Base-by-base conservation (phyloP, 1,140 invertebrate genomes). In the Nasonia giraulti region DNA sequence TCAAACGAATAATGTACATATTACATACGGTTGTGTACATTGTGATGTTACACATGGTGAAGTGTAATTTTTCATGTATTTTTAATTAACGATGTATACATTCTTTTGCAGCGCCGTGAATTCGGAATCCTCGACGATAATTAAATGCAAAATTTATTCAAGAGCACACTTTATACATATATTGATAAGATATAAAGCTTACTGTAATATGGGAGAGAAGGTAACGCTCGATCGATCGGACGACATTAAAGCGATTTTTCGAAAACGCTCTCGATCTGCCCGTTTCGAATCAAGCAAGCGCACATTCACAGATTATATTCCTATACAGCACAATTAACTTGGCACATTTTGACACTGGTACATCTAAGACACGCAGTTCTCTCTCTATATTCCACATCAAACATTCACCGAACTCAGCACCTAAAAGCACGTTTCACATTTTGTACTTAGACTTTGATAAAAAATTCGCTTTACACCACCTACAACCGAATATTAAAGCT, bases 241-340 rank as follows among this genome's bases (percentile, higher is more conserved):
- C 55, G 6, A 62, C n/a, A 6, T n/a, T 62, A 62, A 62, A 62
- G 33, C 55, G 55, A 62, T 62, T 62, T 62, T 62, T 20, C 55
- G 17, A 62, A 17, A 62, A 62, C 17, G 0, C 17, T 62, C 14
- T 62, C 17, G 5, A 62, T 62, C 20, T 62, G 17, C 4, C 20
- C 17, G 6, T n/a, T 62, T 62, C 55, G 17, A 20, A 62, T n/a
- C 4, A 62, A 55, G 10, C 10, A 62, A n/a, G 55, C 55, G 20
- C 55, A 62, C 55, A 62, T 62, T 62, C n/a, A n/a, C 55, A n/a
- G 55, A 62, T 62, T n/a, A 62, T 62, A 62, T 62, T 62, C 20
- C 55, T 62, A 27, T 27, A 8, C 20, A n/a, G 55, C 55, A 62
- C 55, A 20, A 62, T 62, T 6, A 62, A 62, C 55, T n/a, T 62